Base-by-base conservation (phyloP, 2,113 vertebrate genomes). In the Orycteropus afer region DNA sequence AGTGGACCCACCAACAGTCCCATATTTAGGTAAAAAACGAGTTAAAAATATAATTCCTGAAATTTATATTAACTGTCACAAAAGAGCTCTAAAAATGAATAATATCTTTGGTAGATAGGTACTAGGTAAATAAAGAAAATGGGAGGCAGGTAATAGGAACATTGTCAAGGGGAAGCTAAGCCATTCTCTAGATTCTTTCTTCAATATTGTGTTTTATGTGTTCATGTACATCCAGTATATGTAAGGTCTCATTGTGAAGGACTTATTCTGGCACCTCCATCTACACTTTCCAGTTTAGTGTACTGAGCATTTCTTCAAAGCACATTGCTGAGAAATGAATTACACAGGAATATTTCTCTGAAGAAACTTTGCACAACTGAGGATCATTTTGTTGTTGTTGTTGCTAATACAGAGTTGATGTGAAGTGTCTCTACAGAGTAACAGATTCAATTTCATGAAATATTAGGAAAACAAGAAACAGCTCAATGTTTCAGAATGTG, bases 381-480 rank as follows among this genome's bases (percentile, higher is more conserved):
- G 42, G 84, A 86, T 90, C 47, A 67, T 42, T 4, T 89, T 86
- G 76, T 73, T 53, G 32, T 15, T 63, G 53, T 63, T 45, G 10
- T 84, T 86, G 32, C 51, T 69, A 85, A 77, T 51, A 32, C 3
- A 86, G 34, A 87, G 65, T 22, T 83, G 51, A 78, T 79, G 22
- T 51, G 55, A 90, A 8, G 40, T 90, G 3, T 83, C 47, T 71
- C 67, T 73, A 42, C 18, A 57, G 69, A 84, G 81, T 32, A 86
- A 79, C 34, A 91, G 89, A 73, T 74, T 90, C 20, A 79, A 79
- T 83, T 87, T 79, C 83, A 25, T 82, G 61, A 90, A 94, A 86
- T 55, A 86, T 83, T 87, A 92, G 22, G 34, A 90, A 94, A 92
- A 79, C 23, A 53, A 82, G 29, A 85, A 84, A 76, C 11, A 74